These are phyloP conservation scores for Mythimna impura DNA, from an alignment of 2,888 invertebrate genomes.

Conservation along the genomic window DNA sequence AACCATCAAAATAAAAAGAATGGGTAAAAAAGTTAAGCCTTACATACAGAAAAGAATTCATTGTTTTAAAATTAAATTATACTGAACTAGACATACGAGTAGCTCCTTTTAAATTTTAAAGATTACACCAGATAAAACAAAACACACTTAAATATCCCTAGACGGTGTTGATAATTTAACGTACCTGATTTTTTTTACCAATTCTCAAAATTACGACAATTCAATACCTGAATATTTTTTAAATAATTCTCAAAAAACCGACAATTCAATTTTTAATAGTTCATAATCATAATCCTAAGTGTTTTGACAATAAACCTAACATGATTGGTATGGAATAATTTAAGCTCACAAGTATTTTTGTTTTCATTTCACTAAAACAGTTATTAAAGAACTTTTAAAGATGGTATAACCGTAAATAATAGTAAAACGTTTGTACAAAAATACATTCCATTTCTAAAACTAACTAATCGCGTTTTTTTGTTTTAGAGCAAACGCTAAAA, in stretches of 20 bases:
- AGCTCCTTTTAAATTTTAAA: neutral
- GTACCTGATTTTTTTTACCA: slow-evolving; percentile 3
- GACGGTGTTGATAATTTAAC: neutral
- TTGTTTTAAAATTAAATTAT: neutral
- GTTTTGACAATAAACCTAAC: neutral
- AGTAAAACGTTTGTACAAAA: neutral
- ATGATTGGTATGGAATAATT: neutral
- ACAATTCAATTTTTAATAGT: neutral
- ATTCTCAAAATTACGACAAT: slow-evolving; percentile 4
- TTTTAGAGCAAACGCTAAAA: neutral
- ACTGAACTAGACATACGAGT: neutral
- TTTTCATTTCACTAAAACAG: neutral
- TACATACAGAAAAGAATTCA: neutral
- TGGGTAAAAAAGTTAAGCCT: neutral
- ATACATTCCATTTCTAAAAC: neutral
- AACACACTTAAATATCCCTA: neutral
- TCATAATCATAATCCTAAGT: neutral
- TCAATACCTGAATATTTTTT: neutral
- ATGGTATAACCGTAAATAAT: neutral
- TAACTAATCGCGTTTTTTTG: neutral
- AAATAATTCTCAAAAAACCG: slow-evolving; percentile 4
- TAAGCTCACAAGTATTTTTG: neutral
- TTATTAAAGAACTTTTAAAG: neutral
- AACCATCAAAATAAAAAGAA: neutral
- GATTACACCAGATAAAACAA: neutral